These are phyloP conservation scores for Blastobasis lacticolella DNA, from an alignment of 2,888 invertebrate species.

Conservation along the genomic window DNA sequence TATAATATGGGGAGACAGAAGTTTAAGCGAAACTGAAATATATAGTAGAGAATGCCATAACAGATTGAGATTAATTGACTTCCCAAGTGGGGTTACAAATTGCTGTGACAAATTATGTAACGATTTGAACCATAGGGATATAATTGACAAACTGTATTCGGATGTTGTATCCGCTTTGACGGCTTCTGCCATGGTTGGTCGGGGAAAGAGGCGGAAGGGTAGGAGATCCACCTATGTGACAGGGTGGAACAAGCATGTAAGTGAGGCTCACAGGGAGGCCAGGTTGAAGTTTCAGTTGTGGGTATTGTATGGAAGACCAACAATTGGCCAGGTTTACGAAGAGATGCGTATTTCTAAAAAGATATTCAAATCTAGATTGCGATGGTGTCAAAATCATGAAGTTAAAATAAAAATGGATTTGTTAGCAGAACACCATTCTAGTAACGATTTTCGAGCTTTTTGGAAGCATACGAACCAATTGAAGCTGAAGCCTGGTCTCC, in stretches of 20 bases:
- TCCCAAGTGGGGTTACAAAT: neutral
- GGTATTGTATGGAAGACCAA: neutral
- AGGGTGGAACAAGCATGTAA: neutral
- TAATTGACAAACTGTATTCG: neutral
- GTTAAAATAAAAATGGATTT: slow-evolving; percentile 9
- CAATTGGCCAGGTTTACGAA: slow-evolving; percentile 5
- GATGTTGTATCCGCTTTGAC: neutral
- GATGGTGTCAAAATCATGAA: slow-evolving; percentile 9
- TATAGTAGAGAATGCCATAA: neutral
- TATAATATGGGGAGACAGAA: neutral
- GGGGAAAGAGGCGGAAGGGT: neutral
- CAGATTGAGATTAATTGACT: neutral
- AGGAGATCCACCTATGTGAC: neutral
- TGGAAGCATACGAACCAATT: slow-evolving; percentile 10
- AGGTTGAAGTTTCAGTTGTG: neutral
- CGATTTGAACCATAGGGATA: neutral
- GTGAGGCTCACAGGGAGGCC: neutral
- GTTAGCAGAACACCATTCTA: slow-evolving; percentile 4
- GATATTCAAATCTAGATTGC: slow-evolving; percentile 10
- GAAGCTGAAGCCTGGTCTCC: neutral
- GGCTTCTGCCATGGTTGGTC: neutral
- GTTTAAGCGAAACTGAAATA: neutral
- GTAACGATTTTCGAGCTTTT: slow-evolving; percentile 5
- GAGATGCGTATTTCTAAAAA: slow-evolving; percentile 6
- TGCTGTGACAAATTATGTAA: neutral